These are phyloP conservation scores for Pocillopora verrucosa DNA, from an alignment of 64 coral and sea anemone genomes.

Conservation along the genomic window DNA sequence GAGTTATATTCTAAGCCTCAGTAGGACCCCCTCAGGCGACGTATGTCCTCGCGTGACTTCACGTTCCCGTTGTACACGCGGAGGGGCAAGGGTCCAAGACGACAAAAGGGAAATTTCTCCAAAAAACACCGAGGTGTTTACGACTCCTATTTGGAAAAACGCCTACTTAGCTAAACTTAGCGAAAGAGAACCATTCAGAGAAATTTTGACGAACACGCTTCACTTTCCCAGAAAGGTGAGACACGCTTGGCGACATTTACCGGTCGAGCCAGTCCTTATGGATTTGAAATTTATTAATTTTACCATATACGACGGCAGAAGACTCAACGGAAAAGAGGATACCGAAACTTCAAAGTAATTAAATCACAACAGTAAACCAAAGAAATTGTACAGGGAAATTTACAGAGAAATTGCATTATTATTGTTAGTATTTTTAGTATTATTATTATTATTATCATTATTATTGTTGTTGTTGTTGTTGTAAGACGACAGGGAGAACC, in stretches of 20 bases:
- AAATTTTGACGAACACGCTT: slow-evolving; percentile 2
- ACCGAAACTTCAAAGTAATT: not conserved
- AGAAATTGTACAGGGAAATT: not conserved
- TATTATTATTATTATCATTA: not conserved
- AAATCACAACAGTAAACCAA: not conserved
- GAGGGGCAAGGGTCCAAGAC: not conserved
- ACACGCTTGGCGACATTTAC: slow-evolving; percentile 52
- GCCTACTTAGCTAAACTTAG: not conserved
- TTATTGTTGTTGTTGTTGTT: not conserved
- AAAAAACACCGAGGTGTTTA: not conserved
- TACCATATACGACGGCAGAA: slow-evolving; percentile 53
- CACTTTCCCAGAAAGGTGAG: slow-evolving; percentile 49
- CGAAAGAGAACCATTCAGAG: slow-evolving; percentile 20
- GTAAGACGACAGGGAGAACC: not conserved
- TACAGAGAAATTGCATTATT: not conserved
- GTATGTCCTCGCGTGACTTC: slow-evolving; percentile 30
- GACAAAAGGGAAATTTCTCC: not conserved
- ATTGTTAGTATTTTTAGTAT: not conserved
- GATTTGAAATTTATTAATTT: slow-evolving; percentile 90
- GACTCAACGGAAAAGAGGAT: slow-evolving; percentile 1
- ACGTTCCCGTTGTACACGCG: not conserved
- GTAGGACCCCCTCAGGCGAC: slow-evolving; percentile 10
- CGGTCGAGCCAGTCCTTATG: slow-evolving; percentile 76
- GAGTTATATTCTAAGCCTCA: slow-evolving; percentile 58
- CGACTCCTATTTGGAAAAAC: slow-evolving; percentile 33